phyloP scores from a whole-genome alignment of 2,113 vertebrate genomes.

The Mesocricetus auratus region DNA sequence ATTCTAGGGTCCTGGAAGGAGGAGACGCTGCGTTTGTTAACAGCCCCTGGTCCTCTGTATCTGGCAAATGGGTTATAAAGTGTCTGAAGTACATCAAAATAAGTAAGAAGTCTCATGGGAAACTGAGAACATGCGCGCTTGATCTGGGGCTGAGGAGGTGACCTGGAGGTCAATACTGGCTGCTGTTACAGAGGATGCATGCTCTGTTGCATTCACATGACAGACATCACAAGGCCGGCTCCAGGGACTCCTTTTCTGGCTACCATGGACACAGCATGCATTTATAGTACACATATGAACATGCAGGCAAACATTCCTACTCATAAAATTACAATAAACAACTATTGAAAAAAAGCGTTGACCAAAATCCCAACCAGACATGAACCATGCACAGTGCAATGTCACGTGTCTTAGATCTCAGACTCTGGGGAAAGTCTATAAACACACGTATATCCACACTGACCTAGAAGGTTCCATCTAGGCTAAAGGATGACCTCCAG shows the following conservation, averaged over 20 bases:
- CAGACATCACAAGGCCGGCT: not conserved
- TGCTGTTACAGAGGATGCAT: not conserved
- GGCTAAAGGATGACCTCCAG: not conserved
- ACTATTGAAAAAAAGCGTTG: not conserved
- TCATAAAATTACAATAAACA: not conserved
- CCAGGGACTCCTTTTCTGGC: not conserved
- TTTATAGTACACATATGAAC: not conserved
- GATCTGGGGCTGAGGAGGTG: not conserved
- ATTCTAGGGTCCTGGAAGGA: not conserved
- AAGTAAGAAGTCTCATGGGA: not conserved
- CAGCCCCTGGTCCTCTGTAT: not conserved
- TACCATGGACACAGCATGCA: not conserved
- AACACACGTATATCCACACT: not conserved
- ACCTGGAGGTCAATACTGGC: not conserved
- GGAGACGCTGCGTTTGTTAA: not conserved
- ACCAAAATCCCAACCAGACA: not conserved
- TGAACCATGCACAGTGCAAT: not conserved
- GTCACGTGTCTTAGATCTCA: not conserved
- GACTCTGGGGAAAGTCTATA: not conserved
- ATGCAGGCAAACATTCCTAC: not conserved
- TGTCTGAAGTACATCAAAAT: not conserved
- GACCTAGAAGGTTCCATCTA: not conserved
- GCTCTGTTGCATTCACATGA: no score
- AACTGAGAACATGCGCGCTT: not conserved
- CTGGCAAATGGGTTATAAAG: not conserved